Conservation (phyloP, 2,113 vertebrate genomes). For the Actinemys pallida region DNA sequence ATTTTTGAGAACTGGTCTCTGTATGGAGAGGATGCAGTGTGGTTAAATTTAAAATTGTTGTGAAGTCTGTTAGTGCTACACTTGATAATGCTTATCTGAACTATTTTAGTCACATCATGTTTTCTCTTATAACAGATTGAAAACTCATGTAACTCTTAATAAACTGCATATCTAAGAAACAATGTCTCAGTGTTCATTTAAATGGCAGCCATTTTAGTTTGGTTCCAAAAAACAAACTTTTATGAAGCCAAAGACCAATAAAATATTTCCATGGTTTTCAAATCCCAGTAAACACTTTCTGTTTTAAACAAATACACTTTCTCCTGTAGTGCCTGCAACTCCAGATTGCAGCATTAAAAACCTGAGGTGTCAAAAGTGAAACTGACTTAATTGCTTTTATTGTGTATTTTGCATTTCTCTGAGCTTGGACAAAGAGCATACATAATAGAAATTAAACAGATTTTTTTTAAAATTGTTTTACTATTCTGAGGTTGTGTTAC, state of each 20-base stretch:
- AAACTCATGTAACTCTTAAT: not conserved
- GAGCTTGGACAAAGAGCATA: not conserved
- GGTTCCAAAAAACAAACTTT: not conserved
- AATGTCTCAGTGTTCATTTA: not conserved
- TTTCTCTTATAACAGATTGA: not conserved
- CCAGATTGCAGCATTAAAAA: not conserved
- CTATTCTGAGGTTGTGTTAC: not conserved
- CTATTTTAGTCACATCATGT: not conserved
- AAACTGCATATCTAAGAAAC: not conserved
- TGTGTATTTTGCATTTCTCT: not conserved
- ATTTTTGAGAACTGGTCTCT: too few relatives aligned
- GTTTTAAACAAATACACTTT: not conserved
- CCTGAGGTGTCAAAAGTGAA: not conserved
- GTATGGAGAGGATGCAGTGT: not conserved
- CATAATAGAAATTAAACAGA: not conserved
- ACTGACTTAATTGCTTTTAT: not conserved
- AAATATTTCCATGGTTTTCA: conserved; percentile 12
- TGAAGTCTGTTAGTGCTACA: not conserved
- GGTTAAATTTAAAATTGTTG: not conserved
- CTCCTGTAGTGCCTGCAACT: not conserved
- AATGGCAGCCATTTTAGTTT: not conserved
- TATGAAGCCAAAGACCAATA: not conserved
- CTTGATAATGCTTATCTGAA: not conserved
- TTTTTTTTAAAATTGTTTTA: not conserved
- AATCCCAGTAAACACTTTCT: not conserved